Conservation (phyloP, 2,113 vertebrate species). For the Phasianus colchicus region DNA sequence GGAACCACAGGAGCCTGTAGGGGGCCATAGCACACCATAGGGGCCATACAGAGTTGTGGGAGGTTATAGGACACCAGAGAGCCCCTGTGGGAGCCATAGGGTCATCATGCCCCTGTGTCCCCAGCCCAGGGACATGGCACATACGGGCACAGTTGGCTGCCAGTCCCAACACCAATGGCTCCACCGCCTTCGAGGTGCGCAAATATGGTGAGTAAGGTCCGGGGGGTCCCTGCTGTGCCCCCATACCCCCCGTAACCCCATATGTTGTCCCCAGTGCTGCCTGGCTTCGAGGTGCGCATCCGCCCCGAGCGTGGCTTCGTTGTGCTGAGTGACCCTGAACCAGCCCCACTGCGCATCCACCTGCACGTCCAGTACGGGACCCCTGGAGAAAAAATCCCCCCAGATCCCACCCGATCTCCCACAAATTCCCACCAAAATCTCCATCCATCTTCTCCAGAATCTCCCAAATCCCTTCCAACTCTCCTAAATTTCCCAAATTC, state of each 20-base stretch:
- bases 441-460: neutral
- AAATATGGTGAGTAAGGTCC: neutral
- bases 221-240: neutral
- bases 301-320: neutral
- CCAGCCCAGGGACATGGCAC: neutral
- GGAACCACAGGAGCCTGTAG: neutral
- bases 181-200: neutral
- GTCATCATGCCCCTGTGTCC: neutral
- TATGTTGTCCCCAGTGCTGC: neutral
- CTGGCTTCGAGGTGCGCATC: neutral
- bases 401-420: neutral
- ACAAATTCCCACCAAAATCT: neutral
- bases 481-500: neutral
- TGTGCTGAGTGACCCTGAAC: neutral
- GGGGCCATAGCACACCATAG: neutral
- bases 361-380: neutral
- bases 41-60: neutral
- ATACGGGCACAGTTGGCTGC: neutral
- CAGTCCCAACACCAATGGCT: neutral
- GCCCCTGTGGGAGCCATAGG: neutral
- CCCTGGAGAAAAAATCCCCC: neutral
- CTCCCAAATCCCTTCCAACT: neutral
- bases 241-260: neutral
- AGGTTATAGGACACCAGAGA: neutral
- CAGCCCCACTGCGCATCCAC: neutral